A percentile compares a stretch with the other conserved stretches of the same genome.
Evolutionary conservation across 2,113 vertebrate genomes (phyloP).

Genomic region (cat (Felis catus)): F.catus_Fca126_mat1.0 CM031412.1:58811001-58811500

Average conservation of each 20-base stretch:
- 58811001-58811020: not conserved
- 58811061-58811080: not conserved
- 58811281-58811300: not conserved
- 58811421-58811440: not conserved
- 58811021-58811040: not conserved
- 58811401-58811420: not conserved
- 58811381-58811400: not conserved
- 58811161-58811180: not conserved
- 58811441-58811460: not conserved
- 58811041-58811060: not conserved
- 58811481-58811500: not conserved
- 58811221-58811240: not conserved
- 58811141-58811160: not conserved
- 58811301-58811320: not conserved
- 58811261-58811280: not conserved
- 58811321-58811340: not conserved
- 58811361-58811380: not conserved
- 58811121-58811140: not conserved
- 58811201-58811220: not conserved
- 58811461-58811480: not conserved
- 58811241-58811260: not conserved
- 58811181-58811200: not conserved
- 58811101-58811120: not conserved
- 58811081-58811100: not conserved
- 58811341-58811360: not conserved